phyloP scores from a whole-genome alignment of 2,113 vertebrate genomes.

The Columba livia region DNA sequence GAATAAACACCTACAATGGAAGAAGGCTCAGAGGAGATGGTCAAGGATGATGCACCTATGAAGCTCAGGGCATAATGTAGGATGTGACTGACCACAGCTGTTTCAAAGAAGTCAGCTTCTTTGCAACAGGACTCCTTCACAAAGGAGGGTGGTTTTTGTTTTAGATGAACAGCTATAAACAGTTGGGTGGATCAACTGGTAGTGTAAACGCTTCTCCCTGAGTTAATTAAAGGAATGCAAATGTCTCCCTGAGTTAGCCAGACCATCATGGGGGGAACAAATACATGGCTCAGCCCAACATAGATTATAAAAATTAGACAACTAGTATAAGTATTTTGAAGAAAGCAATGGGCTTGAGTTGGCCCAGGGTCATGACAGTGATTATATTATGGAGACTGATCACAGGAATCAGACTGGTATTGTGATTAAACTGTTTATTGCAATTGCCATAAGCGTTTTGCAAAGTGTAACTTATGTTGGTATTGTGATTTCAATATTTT shows the following conservation, averaged over 20 bases:
- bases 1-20: neutral
- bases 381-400: neutral
- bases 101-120: neutral
- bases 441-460: neutral
- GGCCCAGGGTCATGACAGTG: accelerated
- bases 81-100: no score
- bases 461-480: neutral
- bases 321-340: no score
- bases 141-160: neutral
- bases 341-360: neutral
- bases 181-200: neutral
- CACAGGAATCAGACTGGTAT: neutral
- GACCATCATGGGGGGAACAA: no score
- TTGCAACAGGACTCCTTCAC: neutral
- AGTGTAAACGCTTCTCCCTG: neutral
- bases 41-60: no score
- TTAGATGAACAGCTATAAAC: neutral
- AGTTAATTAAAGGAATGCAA: neutral
- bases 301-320: no score
- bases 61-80: no score
- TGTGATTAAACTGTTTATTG: neutral
- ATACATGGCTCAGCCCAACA: no score
- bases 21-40: no score
- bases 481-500: neutral
- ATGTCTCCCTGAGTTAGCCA: no score